Evolutionary conservation across 2,888 invertebrate genomes (phyloP).

Genomic region (Clunio marinus): DNA sequence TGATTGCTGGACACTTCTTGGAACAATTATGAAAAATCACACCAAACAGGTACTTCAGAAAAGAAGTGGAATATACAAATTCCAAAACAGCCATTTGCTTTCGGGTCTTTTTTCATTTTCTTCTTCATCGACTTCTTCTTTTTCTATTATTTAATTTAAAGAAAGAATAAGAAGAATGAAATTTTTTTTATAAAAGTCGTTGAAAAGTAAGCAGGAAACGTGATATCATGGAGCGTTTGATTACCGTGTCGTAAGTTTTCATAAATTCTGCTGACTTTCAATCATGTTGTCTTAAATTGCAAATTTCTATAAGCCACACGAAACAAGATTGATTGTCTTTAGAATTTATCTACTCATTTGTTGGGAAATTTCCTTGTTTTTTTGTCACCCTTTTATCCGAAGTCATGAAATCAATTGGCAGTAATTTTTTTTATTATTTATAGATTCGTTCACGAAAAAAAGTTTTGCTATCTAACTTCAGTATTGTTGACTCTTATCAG

Average conservation of each 20-base stretch:
- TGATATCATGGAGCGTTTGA: background rate
- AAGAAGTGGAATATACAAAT: background rate
- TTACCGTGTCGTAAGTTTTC: background rate
- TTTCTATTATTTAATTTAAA: background rate
- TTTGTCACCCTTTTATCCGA: background rate
- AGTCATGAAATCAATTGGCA: conserved; percentile 10
- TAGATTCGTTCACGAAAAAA: background rate
- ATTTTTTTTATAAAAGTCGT: too few species aligned
- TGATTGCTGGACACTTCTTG: background rate
- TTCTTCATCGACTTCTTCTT: background rate
- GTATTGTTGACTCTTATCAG: conserved; percentile 1
- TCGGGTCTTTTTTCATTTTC: background rate
- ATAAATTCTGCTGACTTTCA: background rate
- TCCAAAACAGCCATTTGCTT: conserved; percentile 23
- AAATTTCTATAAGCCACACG: too few species aligned
- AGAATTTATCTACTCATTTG: too few species aligned
- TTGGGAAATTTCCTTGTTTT: too few species aligned
- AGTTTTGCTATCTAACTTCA: background rate
- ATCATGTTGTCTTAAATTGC: too few species aligned
- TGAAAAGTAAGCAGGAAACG: background rate
- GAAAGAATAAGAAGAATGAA: too few species aligned
- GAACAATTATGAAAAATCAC: conserved; percentile 36
- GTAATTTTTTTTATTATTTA: background rate
- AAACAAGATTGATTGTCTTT: too few species aligned
- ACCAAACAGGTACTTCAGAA: conserved; percentile 29